Conservation (phyloP, 2,888 invertebrate genomes). For the Eristalinus aeneus region DNA sequence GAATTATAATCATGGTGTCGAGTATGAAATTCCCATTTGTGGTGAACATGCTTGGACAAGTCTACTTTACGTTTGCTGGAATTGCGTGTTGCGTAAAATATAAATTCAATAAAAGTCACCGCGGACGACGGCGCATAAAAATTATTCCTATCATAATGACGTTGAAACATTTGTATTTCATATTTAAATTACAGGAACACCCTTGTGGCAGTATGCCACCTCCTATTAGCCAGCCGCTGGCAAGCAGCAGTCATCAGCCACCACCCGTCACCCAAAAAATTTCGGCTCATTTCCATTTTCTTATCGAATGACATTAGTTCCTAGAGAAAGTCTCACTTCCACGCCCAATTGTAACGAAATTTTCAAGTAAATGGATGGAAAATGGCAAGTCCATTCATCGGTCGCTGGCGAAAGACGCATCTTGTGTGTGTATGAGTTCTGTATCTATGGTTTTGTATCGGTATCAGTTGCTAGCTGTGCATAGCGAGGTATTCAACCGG, state of each 20-base stretch:
- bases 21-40: conserved; percentile 8
- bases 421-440: background rate
- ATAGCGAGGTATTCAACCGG: conserved; percentile 22
- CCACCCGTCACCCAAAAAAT: background rate
- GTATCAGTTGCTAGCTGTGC: background rate
- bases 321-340: background rate
- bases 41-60: background rate
- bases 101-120: conserved; percentile 28
- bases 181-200: conserved; percentile 28
- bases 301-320: conserved; percentile 46
- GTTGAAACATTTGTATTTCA: conserved; percentile 44
- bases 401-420: background rate
- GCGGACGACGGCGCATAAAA: conserved; percentile 5
- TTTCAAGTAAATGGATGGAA: conserved; percentile 30
- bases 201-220: background rate
- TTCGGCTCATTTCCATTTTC: conserved; percentile 34
- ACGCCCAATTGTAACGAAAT: conserved; percentile 26
- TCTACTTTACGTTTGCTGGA: background rate
- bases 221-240: background rate
- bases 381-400: conserved; percentile 36
- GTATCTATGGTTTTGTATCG: background rate
- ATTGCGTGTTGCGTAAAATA: background rate
- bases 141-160: conserved; percentile 28
- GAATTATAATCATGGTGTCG: conserved; percentile 7
- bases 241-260: background rate